Evolutionary conservation across 2,888 invertebrate species (phyloP).

Genomic region (Rapana venosa): DNA sequence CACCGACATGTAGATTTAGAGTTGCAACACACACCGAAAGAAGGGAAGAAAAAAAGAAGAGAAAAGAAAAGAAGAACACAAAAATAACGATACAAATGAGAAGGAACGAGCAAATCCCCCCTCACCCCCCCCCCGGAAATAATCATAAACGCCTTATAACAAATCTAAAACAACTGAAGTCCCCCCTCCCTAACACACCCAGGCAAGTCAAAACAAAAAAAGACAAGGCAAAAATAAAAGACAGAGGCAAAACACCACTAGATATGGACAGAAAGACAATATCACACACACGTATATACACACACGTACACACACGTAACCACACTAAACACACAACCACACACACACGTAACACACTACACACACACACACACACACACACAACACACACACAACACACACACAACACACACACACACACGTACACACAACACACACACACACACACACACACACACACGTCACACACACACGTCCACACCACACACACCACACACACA

Average conservation of each 20-base stretch:
- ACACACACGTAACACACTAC: no score
- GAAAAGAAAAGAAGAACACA: no score
- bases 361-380: no score
- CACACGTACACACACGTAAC: not conserved
- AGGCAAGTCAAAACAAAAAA: not conserved
- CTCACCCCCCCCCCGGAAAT: not conserved
- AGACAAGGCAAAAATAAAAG: not conserved
- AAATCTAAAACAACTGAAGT: not conserved
- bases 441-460: conserved; percentile 13
- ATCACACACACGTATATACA: not conserved
- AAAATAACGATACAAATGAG: not conserved
- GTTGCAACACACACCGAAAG: no score
- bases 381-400: conserved; percentile 16
- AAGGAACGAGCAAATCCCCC: not conserved
- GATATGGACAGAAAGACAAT: not conserved
- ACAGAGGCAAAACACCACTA: not conserved
- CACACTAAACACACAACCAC: not conserved
- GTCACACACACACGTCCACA: not conserved
- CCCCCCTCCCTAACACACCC: not conserved
- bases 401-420: conserved; percentile 17
- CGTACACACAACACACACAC: conserved; percentile 12
- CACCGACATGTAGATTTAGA: not conserved
- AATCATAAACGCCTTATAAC: no score
- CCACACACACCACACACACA: conserved; percentile 45
- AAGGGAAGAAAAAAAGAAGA: not conserved